Conservation (phyloP, 2,888 invertebrate species). For the Coleophora deauratella region DNA sequence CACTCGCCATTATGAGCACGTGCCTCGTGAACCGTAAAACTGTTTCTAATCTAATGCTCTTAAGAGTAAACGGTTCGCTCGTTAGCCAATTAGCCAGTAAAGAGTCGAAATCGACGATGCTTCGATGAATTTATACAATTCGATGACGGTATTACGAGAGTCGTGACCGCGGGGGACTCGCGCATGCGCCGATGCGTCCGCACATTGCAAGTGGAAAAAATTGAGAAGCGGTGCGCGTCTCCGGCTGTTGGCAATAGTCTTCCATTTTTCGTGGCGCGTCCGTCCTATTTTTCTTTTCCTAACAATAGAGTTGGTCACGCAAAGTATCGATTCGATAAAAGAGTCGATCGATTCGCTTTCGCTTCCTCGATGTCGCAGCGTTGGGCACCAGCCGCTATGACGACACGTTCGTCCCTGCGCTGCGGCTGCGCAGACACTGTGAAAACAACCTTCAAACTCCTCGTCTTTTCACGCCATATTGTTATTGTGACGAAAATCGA, state of each 20-base stretch:
- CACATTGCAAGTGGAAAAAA: constrained; percentile 31
- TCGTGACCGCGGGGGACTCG: constrained; percentile 35
- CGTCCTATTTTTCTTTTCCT: constrained; percentile 65
- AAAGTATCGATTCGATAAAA: constrained; percentile 45
- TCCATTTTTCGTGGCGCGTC: constrained; percentile 52
- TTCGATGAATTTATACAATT: constrained; percentile 31
- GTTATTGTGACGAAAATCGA: constrained; percentile 4
- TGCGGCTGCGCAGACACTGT: constrained; percentile 41
- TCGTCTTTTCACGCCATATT: constrained; percentile 25
- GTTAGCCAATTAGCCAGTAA: constrained; percentile 23
- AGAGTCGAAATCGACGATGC: constrained; percentile 29
- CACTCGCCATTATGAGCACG: constrained; percentile 37
- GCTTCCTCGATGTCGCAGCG: constrained; percentile 44
- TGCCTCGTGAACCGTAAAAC: constrained; percentile 37
- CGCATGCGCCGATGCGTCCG: constrained; percentile 32
- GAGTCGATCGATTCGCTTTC: constrained; percentile 68
- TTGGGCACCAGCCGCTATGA: constrained; percentile 26
- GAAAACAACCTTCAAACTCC: constrained; percentile 37
- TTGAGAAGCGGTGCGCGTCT: constrained; percentile 42
- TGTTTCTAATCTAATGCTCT: constrained; percentile 21
- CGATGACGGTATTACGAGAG: constrained; percentile 38
- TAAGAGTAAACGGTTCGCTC: constrained; percentile 15
- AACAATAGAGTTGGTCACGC: constrained; percentile 70
- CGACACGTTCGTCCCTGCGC: constrained; percentile 59
- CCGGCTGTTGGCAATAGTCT: constrained; percentile 38